phyloP scores from a whole-genome alignment of 2,113 vertebrate genomes.

The human (Homo sapiens) region DNA sequence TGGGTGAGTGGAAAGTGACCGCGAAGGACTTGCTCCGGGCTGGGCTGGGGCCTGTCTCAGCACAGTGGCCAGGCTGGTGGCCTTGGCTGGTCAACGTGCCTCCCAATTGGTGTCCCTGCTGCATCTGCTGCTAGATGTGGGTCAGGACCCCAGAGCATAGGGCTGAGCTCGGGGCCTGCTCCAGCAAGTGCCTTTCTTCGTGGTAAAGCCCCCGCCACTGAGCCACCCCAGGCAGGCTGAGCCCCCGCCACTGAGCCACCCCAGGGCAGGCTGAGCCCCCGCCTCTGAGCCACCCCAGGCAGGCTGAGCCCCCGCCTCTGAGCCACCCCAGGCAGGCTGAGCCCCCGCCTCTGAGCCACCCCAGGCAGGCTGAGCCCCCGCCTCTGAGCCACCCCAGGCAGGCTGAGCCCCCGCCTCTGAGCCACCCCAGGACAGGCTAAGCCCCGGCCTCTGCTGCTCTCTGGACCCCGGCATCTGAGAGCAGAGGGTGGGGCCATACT shows the following conservation, averaged over 20 bases:
- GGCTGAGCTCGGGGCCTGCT: too few relatives aligned
- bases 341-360: neutral
- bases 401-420: too few relatives aligned
- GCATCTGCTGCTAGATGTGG: neutral
- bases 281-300: too few relatives aligned
- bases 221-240: neutral
- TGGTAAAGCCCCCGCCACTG: rapidly evolving
- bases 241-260: neutral
- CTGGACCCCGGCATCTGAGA: neutral
- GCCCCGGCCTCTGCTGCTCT: too few relatives aligned
- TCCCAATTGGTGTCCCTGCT: neutral
- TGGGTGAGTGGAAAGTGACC: neutral
- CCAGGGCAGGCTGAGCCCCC: neutral
- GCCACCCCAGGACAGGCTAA: too few relatives aligned
- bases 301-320: too few relatives aligned
- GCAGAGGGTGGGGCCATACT: neutral
- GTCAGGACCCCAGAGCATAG: too few relatives aligned
- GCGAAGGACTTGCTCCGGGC: neutral
- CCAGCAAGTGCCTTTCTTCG: neutral
- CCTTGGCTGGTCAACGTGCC: neutral
- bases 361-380: neutral
- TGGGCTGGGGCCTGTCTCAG: neutral
- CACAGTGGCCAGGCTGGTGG: neutral
- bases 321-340: too few relatives aligned
- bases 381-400: neutral